Evolutionary conservation across 2,113 vertebrate genomes (phyloP).

Genomic region (Nothoprocta pentlandii): DNA sequence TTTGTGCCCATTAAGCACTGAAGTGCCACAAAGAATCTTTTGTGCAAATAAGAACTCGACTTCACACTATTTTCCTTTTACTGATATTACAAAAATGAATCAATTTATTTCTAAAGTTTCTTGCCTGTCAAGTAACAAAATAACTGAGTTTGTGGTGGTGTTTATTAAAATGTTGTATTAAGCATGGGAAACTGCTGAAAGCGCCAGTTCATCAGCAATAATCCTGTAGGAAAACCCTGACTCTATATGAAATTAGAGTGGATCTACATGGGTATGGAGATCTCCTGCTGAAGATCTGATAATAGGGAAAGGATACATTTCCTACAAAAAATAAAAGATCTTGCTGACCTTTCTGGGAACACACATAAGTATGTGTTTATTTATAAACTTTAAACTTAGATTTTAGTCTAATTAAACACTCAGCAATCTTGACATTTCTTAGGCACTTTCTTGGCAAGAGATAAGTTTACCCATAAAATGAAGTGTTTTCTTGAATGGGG

Average conservation of each 20-base stretch:
- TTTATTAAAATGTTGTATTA: neutral
- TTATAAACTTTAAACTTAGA: neutral
- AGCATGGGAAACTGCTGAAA: neutral
- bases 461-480: neutral
- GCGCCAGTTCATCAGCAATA: neutral
- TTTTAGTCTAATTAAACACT: neutral
- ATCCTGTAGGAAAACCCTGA: neutral
- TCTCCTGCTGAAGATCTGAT: neutral
- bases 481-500: neutral
- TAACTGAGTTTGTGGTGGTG: neutral
- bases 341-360: neutral
- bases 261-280: neutral
- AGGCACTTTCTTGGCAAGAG: neutral
- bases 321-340: neutral
- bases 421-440: neutral
- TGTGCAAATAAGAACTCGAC: neutral
- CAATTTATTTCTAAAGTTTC: neutral
- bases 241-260: neutral
- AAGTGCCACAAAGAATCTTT: neutral
- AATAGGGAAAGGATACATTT: neutral
- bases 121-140: neutral
- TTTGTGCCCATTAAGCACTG: conserved; percentile 5
- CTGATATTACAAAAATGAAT: neutral
- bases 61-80: neutral
- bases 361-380: neutral